Percentiles rank a stretch among this genome's conserved stretches.
These are phyloP conservation scores for Ibidorhyncha struthersii DNA, from an alignment of 2,113 vertebrate species.

Conservation along the genomic window DNA sequence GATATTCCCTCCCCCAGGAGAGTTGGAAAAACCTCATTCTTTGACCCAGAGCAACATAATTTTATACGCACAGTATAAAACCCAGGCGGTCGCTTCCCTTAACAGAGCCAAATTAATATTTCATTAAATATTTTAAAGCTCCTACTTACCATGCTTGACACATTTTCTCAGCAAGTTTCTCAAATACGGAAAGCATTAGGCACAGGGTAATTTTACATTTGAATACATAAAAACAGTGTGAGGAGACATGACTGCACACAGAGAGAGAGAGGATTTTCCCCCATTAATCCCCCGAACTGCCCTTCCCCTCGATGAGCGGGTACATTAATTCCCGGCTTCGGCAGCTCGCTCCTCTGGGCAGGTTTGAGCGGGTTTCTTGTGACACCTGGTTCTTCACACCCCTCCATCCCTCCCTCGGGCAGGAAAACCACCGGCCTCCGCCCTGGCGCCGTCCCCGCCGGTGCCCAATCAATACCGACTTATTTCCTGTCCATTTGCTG, in stretches of 20 bases:
- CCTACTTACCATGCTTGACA: conserved; percentile 65
- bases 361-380: conserved; percentile 30
- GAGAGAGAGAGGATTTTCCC: background rate
- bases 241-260: background rate
- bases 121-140: conserved; percentile 69
- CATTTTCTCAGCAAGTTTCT: conserved; percentile 51
- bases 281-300: background rate
- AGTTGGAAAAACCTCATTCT: background rate
- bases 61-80: background rate
- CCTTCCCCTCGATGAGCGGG: background rate
- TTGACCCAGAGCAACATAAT: conserved; percentile 11
- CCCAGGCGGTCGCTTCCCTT: conserved; percentile 34
- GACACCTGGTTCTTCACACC: conserved; percentile 45
- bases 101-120: conserved; percentile 59
- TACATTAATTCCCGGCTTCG: background rate
- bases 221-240: conserved; percentile 21
- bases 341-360: conserved; percentile 46
- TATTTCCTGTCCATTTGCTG: conserved; percentile 99
- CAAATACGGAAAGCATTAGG: conserved; percentile 38
- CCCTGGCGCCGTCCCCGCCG: conserved; percentile 91
- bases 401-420: conserved; percentile 64
- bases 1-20: background rate
- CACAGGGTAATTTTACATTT: conserved; percentile 31
- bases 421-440: conserved; percentile 95
- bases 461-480: conserved; percentile 94